Percentiles rank a stretch among this genome's conserved stretches.
phyloP scores from a whole-genome alignment of 2,888 invertebrate genomes.

The Drosophila suboccidentalis region DNA sequence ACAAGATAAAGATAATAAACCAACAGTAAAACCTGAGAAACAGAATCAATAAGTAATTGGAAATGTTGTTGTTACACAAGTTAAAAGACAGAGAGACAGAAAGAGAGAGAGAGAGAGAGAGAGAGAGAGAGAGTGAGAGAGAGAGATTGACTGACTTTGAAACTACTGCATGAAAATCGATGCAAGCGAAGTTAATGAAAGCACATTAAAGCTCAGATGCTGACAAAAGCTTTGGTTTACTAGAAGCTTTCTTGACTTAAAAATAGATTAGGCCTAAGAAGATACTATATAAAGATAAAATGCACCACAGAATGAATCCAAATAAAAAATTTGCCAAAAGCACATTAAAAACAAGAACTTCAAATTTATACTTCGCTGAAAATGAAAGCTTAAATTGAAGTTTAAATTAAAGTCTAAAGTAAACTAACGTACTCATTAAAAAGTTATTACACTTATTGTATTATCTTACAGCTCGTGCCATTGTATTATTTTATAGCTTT shows the following conservation, averaged over 20 bases:
- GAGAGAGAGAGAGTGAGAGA: background rate
- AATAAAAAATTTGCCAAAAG: background rate
- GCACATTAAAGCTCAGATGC: constrained; percentile 3
- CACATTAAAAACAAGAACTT: background rate
- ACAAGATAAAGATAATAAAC: constrained; percentile 21
- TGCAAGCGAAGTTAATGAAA: background rate
- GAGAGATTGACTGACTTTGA: background rate
- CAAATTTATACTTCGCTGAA: background rate
- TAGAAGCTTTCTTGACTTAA: too few species aligned
- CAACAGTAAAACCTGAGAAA: constrained; percentile 19
- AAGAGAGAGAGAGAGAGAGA: background rate
- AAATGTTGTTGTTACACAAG: background rate
- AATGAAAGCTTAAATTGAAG: background rate
- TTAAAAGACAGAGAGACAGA: background rate
- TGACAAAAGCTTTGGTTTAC: too few species aligned
- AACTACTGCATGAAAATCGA: too few species aligned
- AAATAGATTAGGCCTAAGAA: too few species aligned
- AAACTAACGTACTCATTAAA: too few species aligned
- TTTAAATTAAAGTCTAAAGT: too few species aligned
- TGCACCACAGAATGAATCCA: background rate
- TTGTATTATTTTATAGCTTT: background rate
- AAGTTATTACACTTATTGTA: background rate
- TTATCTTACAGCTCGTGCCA: background rate
- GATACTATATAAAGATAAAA: too few species aligned
- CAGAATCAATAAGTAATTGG: constrained; percentile 1